These are phyloP conservation scores for Tetragonula clypearis DNA, from an alignment of 1,140 invertebrate genomes.

Conservation along the genomic window DNA sequence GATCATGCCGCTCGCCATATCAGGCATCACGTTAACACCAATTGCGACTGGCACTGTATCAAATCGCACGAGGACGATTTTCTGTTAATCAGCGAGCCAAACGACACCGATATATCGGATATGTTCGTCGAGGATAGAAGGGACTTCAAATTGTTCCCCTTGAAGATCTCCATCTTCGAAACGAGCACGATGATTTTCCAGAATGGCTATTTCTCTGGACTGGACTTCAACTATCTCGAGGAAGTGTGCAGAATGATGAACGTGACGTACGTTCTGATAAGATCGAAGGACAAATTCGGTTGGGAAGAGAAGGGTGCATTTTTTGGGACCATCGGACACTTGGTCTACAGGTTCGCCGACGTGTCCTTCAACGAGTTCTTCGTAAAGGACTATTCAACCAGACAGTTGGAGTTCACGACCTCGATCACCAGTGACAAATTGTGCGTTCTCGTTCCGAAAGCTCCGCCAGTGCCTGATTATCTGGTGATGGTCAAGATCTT, in stretches of 20 bases:
- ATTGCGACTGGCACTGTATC: constrained; percentile 3
- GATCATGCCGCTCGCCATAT: neutral
- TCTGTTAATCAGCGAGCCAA: neutral
- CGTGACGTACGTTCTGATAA: neutral
- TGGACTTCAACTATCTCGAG: constrained; percentile 22
- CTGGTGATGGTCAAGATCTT: constrained; percentile 36
- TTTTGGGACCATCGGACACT: constrained; percentile 4
- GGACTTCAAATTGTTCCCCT: neutral
- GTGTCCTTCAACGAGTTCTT: constrained; percentile 44
- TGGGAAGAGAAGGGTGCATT: constrained; percentile 28
- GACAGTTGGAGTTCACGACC: constrained; percentile 4
- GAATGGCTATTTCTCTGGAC: neutral
- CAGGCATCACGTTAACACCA: neutral
- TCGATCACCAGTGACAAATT: constrained; percentile 15
- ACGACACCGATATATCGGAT: neutral
- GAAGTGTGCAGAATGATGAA: constrained; percentile 24
- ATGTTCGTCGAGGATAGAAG: neutral
- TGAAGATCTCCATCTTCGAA: constrained; percentile 36
- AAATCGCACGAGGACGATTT: neutral
- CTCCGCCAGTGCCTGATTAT: neutral
- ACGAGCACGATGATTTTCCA: neutral
- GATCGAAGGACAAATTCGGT: neutral
- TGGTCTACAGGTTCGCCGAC: constrained; percentile 5
- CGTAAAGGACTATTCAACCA: constrained; percentile 31
- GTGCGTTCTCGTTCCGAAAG: constrained; percentile 30